These are phyloP conservation scores for Dipodomys ordii DNA, from an alignment of 2,113 vertebrate species.

Conservation along the genomic window DNA sequence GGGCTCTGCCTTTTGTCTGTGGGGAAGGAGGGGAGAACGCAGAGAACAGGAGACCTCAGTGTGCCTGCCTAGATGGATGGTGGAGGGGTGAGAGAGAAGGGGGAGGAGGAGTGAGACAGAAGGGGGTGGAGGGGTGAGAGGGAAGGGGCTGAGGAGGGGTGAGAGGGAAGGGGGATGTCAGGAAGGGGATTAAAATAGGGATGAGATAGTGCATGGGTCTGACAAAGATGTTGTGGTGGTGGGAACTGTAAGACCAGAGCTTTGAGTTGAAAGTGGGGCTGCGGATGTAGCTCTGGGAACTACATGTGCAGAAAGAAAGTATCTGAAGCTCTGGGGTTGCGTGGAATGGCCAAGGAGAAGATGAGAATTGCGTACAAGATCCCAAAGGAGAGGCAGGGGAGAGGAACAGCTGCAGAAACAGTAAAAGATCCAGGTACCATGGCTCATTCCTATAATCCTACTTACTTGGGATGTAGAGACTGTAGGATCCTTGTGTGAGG, in stretches of 20 bases:
- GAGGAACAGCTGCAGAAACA: background rate
- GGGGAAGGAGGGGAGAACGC: background rate
- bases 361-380: background rate
- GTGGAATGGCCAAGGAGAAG: background rate
- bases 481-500: too few species aligned
- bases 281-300: background rate
- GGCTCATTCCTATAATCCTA: too few species aligned
- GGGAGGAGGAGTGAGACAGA: background rate
- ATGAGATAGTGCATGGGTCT: background rate
- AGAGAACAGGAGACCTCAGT: background rate
- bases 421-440: background rate
- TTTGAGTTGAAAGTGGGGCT: background rate
- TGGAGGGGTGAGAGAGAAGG: too few species aligned
- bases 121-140: background rate
- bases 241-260: background rate
- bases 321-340: background rate
- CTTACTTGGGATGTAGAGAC: too few species aligned
- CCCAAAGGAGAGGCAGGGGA: background rate
- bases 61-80: background rate
- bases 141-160: too few species aligned
- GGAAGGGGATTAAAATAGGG: background rate
- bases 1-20: background rate
- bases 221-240: background rate
- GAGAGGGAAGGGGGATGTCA: background rate
- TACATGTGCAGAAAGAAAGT: rapidly evolving